Base-by-base conservation (phyloP, 2,888 invertebrate genomes). In the Drosophila borborema region DNA sequence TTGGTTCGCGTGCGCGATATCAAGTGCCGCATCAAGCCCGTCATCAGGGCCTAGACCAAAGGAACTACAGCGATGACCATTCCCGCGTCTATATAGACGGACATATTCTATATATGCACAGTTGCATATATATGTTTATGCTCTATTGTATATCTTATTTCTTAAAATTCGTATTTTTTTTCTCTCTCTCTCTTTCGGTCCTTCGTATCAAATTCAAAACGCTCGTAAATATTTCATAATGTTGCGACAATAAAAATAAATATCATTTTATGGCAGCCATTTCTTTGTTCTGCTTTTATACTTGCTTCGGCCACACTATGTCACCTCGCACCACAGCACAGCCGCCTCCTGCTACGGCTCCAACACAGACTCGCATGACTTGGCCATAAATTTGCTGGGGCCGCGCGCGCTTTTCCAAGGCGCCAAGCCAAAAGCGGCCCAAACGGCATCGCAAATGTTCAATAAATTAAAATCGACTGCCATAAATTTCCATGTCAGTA, bases 401-500 rank as follows among this genome's bases (percentile, higher is more conserved):
- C 28, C n/a, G n/a, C 40, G 55, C 20, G 55, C 65, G 65, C 61
- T 43, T 61, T 63, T 51, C 60, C 60, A 64, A 79, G 80, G 80
- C 77, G 80, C 80, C 62, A 70, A 66, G 56, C 54, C 54, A 68
- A 68, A 49, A 63, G 61, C 61, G 60, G 63, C 53, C 18, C 34
- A 54, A 72, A 72, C 53, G 53, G 62, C 55, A 53, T 45, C 61
- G 66, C 81, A 65, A 86, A 84, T 74, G 80, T 80, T 76, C 90
- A 82, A 90, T 91, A 90, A 90, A 89, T 91, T 89, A 77, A 82
- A 82, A 89, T 91, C 82, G 85, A 80, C 72, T 89, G 86, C 86
- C 87, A 91, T 91, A 90, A 89, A 89, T 89, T 90, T 82, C 68
- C 80, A 80, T 86, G 91, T 90, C 86, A 86, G 76, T 88, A 89